Conservation (phyloP, 2,113 vertebrate genomes). For the Tetrax tetrax region DNA sequence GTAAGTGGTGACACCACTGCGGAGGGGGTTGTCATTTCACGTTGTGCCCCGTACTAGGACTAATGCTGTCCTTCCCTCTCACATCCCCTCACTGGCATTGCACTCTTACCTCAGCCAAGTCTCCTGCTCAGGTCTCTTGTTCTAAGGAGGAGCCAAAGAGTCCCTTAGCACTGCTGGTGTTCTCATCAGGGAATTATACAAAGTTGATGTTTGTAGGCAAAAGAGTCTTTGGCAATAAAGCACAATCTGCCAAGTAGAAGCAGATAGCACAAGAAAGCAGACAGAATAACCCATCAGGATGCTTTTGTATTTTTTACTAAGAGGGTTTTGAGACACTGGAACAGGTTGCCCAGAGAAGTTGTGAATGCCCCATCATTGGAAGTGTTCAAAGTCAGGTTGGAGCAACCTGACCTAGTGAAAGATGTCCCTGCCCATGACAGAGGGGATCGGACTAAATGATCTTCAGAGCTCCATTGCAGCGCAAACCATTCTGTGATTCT, state of each 20-base stretch:
- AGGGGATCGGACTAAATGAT: no score
- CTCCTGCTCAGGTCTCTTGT: neutral
- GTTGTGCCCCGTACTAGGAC: neutral
- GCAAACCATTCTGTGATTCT: neutral
- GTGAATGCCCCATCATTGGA: accelerated
- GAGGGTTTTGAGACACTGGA: accelerated
- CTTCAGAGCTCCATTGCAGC: neutral
- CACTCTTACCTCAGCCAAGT: neutral
- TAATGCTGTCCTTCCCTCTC: neutral
- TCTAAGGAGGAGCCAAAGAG: neutral
- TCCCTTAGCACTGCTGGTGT: neutral
- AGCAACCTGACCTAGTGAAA: neutral
- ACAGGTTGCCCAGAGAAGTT: neutral
- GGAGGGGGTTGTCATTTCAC: neutral
- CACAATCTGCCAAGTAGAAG: neutral
- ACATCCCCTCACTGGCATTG: neutral
- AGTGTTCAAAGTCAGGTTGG: neutral
- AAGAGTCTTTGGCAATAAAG: neutral
- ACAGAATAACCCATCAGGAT: neutral
- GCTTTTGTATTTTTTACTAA: neutral
- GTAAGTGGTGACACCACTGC: neutral
- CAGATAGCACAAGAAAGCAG: neutral
- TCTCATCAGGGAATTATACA: accelerated
- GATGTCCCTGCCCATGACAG: neutral
- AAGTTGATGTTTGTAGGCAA: neutral